These are phyloP conservation scores for Motacilla alba DNA, from an alignment of 2,113 vertebrate genomes.

Conservation along the genomic window DNA sequence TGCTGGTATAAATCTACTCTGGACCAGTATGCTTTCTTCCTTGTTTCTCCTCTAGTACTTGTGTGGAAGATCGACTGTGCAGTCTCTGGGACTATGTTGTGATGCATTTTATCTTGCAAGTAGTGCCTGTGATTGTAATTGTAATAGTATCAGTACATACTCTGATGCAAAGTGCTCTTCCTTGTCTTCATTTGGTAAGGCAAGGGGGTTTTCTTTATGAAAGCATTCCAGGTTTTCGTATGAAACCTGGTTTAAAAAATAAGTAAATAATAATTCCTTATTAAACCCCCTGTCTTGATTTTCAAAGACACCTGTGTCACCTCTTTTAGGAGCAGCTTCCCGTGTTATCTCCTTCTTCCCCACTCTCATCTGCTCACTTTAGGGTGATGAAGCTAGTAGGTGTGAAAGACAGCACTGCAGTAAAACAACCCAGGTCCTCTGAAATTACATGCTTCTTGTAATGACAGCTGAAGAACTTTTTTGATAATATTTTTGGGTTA, in stretches of 20 bases:
- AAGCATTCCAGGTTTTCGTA: not conserved
- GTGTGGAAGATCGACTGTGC: accelerated
- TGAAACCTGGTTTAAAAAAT: not conserved
- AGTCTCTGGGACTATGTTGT: not conserved
- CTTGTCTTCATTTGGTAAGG: not conserved
- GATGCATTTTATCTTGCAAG: not conserved
- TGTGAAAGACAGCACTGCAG: not conserved
- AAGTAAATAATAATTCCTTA: not conserved
- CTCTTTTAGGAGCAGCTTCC: not conserved
- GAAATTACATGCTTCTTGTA: not conserved
- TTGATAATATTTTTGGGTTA: not conserved
- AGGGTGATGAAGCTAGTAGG: not conserved
- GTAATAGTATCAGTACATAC: not conserved
- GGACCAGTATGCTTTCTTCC: not conserved
- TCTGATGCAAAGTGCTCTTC: not conserved
- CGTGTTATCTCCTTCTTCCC: not conserved
- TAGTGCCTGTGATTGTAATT: not conserved
- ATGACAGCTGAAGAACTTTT: not conserved
- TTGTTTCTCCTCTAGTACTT: not conserved
- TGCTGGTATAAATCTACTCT: not conserved
- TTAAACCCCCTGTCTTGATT: not conserved
- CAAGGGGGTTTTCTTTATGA: not conserved
- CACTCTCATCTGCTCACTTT: not conserved
- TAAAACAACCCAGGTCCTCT: not conserved
- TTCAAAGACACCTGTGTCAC: not conserved